Base-by-base conservation (phyloP, 2,888 invertebrate species). In the Geotrupes spiniger region DNA sequence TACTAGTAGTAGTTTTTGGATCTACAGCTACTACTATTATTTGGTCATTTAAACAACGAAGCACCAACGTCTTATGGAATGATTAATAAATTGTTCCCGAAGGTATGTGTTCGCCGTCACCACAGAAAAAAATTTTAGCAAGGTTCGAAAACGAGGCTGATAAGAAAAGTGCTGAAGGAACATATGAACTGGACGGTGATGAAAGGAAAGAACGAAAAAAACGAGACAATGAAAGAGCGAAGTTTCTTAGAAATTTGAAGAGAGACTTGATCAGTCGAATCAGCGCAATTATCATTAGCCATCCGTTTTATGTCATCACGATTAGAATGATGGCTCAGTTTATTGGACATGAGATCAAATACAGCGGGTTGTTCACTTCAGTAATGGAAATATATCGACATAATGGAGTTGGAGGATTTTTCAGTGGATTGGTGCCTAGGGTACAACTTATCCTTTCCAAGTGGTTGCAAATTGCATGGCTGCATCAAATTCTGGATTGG, bases 261-360 rank as follows among this genome's bases (percentile, higher is more conserved):
- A 80, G 84, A 54, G 91, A 91, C 66, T 77, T 92, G 58, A 77
- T 87, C 31, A 80, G 86, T 65, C 84, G 84, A 65, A 80, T 85
- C 27, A 84, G 87, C 33, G 91, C 89, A 17, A 85, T 93, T 49
- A 76, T 93, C 50, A 83, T 88, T 15, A 87, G 91, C 44, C 93
- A 96, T 65, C 97, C 97, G 42, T 87, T 96, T 72, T 90, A 93
- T 70, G 95, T 97, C 33, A 87, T 96, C 56, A 87, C 92, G 46
- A 75, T 95, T 44, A 81, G 96, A 62, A 90, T 90, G 81, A 94
- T 97, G 87, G 94, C 94, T 9, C 92, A 96, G 65, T 93, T 95
- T 75, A 84, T 97, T 54, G 96, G 96, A 4, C 83, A 88, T 62
- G 96, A 97, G 76, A 82, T 83, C 44, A 80, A 85, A 64, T 96